A percentile compares a stretch with the other conserved stretches of the same genome.
These are phyloP conservation scores for Agriotes lineatus DNA, from an alignment of 2,888 invertebrate species.

Conservation along the genomic window DNA sequence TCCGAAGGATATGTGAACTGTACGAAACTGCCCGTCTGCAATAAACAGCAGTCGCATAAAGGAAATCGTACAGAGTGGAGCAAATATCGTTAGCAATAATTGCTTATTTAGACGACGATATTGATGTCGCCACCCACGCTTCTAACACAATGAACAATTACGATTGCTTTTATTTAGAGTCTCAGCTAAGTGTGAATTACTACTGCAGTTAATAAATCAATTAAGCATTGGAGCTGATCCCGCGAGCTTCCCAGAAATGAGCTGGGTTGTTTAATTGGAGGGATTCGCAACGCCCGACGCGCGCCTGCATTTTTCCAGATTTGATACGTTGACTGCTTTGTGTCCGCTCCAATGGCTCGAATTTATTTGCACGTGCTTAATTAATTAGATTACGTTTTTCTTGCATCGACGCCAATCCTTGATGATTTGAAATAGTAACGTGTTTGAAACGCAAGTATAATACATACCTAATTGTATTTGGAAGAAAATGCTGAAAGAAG, in stretches of 20 bases:
- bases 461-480: no score
- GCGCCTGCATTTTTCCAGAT: no score
- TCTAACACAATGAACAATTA: conserved; percentile 18
- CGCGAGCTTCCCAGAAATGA: background rate
- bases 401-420: no score
- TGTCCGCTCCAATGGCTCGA: no score
- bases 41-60: background rate
- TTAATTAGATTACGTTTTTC: no score
- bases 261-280: background rate
- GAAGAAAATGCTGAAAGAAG: no score
- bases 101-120: conserved; percentile 17
- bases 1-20: no score
- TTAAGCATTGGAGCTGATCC: conserved; percentile 4
- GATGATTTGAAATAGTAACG: no score
- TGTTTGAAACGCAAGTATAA: no score
- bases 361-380: no score
- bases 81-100: conserved; percentile 5
- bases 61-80: conserved; percentile 7
- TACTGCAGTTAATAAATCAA: conserved; percentile 19
- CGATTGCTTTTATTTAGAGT: conserved; percentile 17
- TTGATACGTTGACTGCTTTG: no score
- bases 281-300: background rate
- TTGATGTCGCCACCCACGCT: conserved; percentile 11
- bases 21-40: no score
- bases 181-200: conserved; percentile 21